Evolutionary conservation across 2,113 vertebrate species (phyloP).

Genomic region (Montifringilla adamsi): DNA sequence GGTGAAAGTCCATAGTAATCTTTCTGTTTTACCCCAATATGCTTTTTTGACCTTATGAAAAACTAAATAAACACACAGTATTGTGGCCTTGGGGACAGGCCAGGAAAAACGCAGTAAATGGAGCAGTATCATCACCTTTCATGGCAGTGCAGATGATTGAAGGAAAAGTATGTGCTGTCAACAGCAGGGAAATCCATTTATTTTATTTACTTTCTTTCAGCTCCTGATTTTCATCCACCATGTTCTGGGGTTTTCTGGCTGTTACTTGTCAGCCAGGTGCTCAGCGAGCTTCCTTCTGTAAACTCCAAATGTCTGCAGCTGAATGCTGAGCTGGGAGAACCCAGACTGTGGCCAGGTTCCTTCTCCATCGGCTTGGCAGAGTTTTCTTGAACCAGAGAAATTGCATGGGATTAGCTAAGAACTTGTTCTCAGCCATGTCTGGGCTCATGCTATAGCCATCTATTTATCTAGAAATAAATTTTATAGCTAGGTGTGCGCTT

Average conservation of each 20-base stretch:
- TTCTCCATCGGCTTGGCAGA: background rate
- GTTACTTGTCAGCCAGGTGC: background rate
- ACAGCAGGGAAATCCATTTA: background rate
- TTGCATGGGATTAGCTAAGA: background rate
- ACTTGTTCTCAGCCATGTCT: background rate
- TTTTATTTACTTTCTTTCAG: conserved; percentile 6
- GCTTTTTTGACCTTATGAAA: conserved; percentile 34
- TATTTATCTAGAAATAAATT: background rate
- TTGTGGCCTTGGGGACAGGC: conserved; percentile 33
- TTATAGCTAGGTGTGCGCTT: background rate
- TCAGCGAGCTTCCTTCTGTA: background rate
- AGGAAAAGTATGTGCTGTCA: background rate
- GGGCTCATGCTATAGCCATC: background rate
- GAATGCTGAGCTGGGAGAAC: background rate
- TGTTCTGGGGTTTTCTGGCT: background rate
- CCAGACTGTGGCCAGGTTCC: background rate
- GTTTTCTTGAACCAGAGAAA: background rate
- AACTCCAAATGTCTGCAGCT: background rate
- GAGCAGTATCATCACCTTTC: conserved; percentile 37
- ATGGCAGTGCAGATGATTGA: background rate
- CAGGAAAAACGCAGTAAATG: conserved; percentile 44
- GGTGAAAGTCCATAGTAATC: conserved; percentile 58
- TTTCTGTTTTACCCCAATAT: conserved; percentile 6
- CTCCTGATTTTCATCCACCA: background rate
- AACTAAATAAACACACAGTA: conserved; percentile 40